Evolutionary conservation across 2,797 vertebrate species (phyloP), one percentile per base, ranked within the genome.

Genomic region (Sarcoramphus papa): DNA sequence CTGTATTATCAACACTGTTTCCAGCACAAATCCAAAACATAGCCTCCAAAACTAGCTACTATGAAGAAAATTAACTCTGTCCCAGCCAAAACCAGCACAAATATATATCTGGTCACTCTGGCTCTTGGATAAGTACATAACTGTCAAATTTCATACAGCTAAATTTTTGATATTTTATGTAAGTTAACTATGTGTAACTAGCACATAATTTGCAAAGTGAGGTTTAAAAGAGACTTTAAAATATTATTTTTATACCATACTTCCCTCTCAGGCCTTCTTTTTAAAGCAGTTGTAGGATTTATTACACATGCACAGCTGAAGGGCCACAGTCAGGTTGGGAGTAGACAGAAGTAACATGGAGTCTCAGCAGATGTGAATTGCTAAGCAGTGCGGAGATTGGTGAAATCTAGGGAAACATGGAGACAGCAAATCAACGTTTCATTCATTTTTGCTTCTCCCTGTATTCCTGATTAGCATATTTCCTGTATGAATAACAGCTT

Each of bases 321-420:
- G 25, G 19, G 18, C 28, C 59, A 41, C 28, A 14, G 25, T 21
- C 43, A n/a, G 59, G 33, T 7, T 69, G 59, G 30, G 51, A 80
- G 12, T 0, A 17, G 15, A 22, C 22, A 74, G 59, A 50, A 70
- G 25, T 5, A 19, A n/a, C 1, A 4, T 1, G 24, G 51, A 79
- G 45, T 41, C 73, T 67, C 76, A 63, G 48, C 21, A 51, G 40
- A 24, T 23, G 19, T 5, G 28, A 60, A n/a, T 0, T 82, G 60
- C 41, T 57, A 14, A 82, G 56, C 12, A 40, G 10, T 3, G 14
- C 3, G 33, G 21, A 47, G 67, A 54, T 0, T 15, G 50, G 21
- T 6, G 9, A 79, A 87, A 70, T 28, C 13, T 1, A 51, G 30
- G 3, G 28, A 51, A 76, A 79, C 3, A 6, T 2, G 16, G 25